Conservation (phyloP, 2,797 vertebrate species). For the Pseudopleuronectes americanus region DNA sequence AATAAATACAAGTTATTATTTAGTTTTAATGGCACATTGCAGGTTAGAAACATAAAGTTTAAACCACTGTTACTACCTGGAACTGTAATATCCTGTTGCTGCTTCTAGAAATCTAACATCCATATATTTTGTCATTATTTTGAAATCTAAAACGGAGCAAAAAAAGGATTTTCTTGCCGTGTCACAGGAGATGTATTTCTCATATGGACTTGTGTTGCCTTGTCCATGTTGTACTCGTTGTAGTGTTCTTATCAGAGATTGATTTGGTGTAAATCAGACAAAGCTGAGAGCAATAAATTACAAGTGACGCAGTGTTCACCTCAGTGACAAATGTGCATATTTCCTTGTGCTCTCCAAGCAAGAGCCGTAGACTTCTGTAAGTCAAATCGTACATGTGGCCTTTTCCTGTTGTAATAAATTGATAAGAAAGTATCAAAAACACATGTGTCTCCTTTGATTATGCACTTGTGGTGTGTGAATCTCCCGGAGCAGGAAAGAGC, state of each 20-base stretch:
- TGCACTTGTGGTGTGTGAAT: constrained; percentile 75
- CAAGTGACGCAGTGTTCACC: constrained; percentile 75
- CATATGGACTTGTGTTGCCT: constrained; percentile 54
- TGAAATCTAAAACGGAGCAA: constrained; percentile 21
- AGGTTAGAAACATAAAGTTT: constrained; percentile 26
- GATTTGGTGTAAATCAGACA: constrained; percentile 85
- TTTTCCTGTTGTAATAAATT: constrained; percentile 81
- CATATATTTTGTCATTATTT: constrained; percentile 40
- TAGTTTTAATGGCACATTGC: constrained; percentile 17
- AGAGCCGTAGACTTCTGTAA: constrained; percentile 59
- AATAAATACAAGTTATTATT: constrained; percentile 32
- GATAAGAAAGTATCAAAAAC: constrained; percentile 86
- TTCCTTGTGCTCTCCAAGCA: constrained; percentile 66
- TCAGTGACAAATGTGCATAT: constrained; percentile 82
- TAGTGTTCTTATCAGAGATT: constrained; percentile 86
- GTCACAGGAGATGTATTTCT: constrained; percentile 57
- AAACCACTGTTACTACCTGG: constrained; percentile 19
- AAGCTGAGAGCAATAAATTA: constrained; percentile 82
- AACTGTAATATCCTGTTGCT: constrained; percentile 52
- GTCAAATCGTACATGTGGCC: constrained; percentile 73
- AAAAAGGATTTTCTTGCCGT: constrained; percentile 27
- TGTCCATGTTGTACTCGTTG: constrained; percentile 70
- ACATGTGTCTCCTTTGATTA: constrained; percentile 85
- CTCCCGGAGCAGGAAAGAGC: constrained; percentile 68
- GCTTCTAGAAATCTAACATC: constrained; percentile 43